Percentiles rank a stretch among this genome's conserved stretches.
Evolutionary conservation across 2,797 vertebrate genomes (phyloP).

Genomic region (Ataeniobius toweri): DNA sequence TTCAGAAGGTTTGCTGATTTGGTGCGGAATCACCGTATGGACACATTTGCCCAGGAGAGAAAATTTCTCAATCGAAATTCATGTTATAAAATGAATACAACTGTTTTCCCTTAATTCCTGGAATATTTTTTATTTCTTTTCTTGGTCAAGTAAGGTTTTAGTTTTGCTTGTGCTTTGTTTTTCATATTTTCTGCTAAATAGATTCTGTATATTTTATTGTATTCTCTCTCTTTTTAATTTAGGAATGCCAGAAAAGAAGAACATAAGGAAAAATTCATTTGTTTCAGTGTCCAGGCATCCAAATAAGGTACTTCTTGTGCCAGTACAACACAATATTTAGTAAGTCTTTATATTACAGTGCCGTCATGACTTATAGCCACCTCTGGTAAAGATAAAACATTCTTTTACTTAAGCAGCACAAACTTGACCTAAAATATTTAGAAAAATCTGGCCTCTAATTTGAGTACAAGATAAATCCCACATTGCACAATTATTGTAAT

Average conservation of each 20-base stretch:
- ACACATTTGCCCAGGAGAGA: too few species aligned
- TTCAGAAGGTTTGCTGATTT: too few species aligned
- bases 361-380: neutral
- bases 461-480: too few species aligned
- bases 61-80: too few species aligned
- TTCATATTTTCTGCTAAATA: neutral
- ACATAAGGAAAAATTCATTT: slow-evolving; percentile 84
- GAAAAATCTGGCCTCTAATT: too few species aligned
- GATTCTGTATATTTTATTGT: slow-evolving; percentile 1
- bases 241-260: slow-evolving; percentile 95
- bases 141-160: neutral
- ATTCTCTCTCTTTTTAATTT: slow-evolving; percentile 39
- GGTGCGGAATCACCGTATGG: too few species aligned
- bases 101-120: too few species aligned
- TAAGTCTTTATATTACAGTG: neutral
- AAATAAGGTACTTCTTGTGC: slow-evolving; percentile 84
- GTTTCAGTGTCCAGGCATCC: slow-evolving; percentile 87
- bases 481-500: too few species aligned
- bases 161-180: neutral
- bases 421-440: neutral
- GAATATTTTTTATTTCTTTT: neutral
- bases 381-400: neutral
- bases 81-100: too few species aligned
- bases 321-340: neutral
- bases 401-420: neutral